Evolutionary conservation across 2,113 vertebrate genomes (phyloP), one percentile per base, ranked within the genome.

Genomic region (Zootoca vivipara): DNA sequence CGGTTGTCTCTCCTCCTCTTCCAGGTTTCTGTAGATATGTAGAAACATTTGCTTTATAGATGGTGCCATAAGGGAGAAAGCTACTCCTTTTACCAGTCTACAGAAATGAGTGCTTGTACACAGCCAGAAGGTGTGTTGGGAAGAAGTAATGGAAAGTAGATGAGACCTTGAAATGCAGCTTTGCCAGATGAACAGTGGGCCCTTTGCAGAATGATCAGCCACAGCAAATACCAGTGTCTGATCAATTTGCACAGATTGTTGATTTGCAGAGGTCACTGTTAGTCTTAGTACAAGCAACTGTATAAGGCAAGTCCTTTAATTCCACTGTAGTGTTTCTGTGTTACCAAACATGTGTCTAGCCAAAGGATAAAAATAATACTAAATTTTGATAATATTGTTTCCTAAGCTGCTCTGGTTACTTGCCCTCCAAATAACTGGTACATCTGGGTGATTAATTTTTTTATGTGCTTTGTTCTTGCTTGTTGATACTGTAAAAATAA

Each of bases 391-490:
- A 87, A 77, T 81, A 91, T 22, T 81, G 64, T 83, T 80, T 35
- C 35, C 89, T 87, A 91, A 89, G 33, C 88, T 94, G 70, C 26
- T 0, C 0, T 88, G 56, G 38, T 1, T 82, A 40, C 7, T 24
- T 28, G 28, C 24, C 74, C 84, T 91, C 70, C 56, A 85, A 93
- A 87, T 85, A 87, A 82, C 52, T 3, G 1, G 33, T 80, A 72
- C 38, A 26, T 90, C 90, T 90, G 82, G 22, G 72, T 85, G 82
- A 90, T 94, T 87, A 89, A 94, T 88, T 22, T 70, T 52, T 77
- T 83, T 0, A 0, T 69, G 9, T 92, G 30, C 75, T 38, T 91
- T 82, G 70, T 16, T 88, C 90, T 90, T 84, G 83, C 77, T 33
- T 64, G 26, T 85, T 82, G 85, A 52, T 89, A 64, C 72, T 78